phyloP scores from a whole-genome alignment of 2,888 invertebrate species.

The Leptodirus hochenwartii region DNA sequence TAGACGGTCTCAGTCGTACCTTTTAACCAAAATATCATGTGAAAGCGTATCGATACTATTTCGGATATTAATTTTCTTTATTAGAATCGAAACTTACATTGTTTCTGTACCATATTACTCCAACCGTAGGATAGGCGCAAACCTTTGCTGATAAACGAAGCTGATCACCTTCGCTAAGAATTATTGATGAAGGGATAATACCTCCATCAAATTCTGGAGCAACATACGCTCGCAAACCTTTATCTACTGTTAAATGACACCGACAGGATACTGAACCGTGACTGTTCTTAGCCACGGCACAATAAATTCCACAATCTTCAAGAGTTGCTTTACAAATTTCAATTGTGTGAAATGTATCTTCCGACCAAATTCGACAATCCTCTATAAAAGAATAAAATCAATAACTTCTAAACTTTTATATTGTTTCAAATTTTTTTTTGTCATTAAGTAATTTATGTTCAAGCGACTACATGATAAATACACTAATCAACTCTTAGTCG shows the following conservation, averaged over 20 bases:
- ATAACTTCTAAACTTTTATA: too few relatives aligned
- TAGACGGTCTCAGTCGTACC: constrained; percentile 46
- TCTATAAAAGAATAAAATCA: too few relatives aligned
- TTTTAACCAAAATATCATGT: constrained; percentile 15
- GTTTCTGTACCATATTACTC: constrained; percentile 59
- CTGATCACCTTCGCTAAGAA: constrained; percentile 38
- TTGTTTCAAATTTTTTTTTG: too few relatives aligned
- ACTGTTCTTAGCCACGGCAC: constrained; percentile 57
- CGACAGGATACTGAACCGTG: constrained; percentile 69
- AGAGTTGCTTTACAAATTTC: constrained; percentile 62
- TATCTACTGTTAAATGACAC: constrained; percentile 59
- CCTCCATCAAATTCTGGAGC: constrained; percentile 59
- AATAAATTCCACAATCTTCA: constrained; percentile 68
- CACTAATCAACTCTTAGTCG: too few relatives aligned
- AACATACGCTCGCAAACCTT: constrained; percentile 65
- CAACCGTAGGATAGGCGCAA: constrained; percentile 55
- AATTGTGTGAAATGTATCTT: constrained; percentile 68
- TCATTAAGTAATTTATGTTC: too few relatives aligned
- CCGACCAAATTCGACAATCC: constrained; percentile 45
- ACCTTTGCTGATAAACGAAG: constrained; percentile 31
- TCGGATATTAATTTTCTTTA: not conserved
- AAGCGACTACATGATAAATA: too few relatives aligned
- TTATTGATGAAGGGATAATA: constrained; percentile 41
- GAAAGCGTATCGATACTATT: not conserved
- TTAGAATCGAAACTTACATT: constrained; percentile 31